Evolutionary conservation across 2,113 vertebrate species (phyloP).

Genomic region (Oryzias woworae): DNA sequence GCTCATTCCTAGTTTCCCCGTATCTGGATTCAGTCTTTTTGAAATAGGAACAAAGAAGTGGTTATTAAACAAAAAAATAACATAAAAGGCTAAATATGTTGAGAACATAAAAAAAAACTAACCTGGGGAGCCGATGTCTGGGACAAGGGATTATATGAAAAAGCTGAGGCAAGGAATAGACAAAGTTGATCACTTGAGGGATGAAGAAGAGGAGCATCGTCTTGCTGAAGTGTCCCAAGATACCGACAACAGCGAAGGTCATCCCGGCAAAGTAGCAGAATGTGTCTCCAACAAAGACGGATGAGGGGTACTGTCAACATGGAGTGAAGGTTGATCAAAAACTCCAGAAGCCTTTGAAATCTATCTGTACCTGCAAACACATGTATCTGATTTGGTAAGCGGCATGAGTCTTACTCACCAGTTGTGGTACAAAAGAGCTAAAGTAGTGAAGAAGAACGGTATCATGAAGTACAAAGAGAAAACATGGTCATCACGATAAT

Average conservation of each 20-base stretch:
- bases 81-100: neutral
- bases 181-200: constrained; percentile 96
- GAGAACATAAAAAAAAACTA: constrained; percentile 25
- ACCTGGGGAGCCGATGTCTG: constrained; percentile 87
- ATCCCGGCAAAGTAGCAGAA: constrained; percentile 99
- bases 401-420: constrained; percentile 79
- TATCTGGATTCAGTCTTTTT: constrained; percentile 85
- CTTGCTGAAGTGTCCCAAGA: constrained; percentile 98
- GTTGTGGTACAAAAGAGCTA: constrained; percentile 96
- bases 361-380: neutral
- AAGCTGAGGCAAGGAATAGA: constrained; percentile 95
- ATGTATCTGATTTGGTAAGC: neutral
- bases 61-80: neutral
- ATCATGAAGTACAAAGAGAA: constrained; percentile 99
- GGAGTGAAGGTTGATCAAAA: neutral
- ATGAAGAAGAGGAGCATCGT: constrained; percentile 99
- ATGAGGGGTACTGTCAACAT: constrained; percentile 86
- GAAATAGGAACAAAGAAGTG: neutral
- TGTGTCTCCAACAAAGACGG: constrained; percentile 94
- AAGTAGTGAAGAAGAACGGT: constrained; percentile 96
- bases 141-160: constrained; percentile 94
- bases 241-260: constrained; percentile 99
- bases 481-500: constrained; percentile 90
- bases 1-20: constrained; percentile 96
- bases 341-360: too few relatives aligned